Evolutionary conservation across 2,797 vertebrate species (phyloP).

Genomic region (Anguilla pacifica): DNA sequence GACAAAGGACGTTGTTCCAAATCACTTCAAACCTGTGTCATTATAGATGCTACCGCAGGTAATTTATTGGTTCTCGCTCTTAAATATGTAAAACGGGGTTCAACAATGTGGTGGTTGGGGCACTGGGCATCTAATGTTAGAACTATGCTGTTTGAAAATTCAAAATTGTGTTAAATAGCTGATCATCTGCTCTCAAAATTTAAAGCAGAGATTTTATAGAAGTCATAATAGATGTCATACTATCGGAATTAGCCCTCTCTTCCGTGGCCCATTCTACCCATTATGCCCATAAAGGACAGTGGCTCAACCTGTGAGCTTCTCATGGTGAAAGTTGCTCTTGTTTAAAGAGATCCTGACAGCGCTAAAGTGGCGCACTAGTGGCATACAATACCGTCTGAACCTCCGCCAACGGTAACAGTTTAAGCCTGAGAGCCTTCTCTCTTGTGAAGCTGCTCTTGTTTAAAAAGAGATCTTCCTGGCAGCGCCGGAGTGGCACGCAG

Average conservation of each 20-base stretch:
- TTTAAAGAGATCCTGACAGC: background rate
- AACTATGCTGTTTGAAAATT: background rate
- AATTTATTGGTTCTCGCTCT: background rate
- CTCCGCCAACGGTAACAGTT: background rate
- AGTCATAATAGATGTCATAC: background rate
- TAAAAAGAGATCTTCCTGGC: background rate
- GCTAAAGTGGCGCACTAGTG: background rate
- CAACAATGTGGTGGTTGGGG: background rate
- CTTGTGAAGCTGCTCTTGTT: background rate
- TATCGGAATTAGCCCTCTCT: background rate
- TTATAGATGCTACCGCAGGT: background rate
- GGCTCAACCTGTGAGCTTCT: background rate
- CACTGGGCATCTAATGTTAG: background rate
- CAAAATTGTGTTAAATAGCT: background rate
- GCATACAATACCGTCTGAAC: background rate
- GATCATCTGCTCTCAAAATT: background rate
- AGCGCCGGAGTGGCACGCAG: background rate
- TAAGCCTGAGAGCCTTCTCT: background rate
- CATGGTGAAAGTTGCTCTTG: background rate
- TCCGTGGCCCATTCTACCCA: background rate
- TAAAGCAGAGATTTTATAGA: background rate
- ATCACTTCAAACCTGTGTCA: background rate
- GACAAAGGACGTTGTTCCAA: background rate
- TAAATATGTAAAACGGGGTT: no score
- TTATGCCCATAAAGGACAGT: background rate